Evolutionary conservation across 1,140 invertebrate genomes (phyloP), one percentile per base, ranked within the genome.

Genomic region (Carposina sasakii): DNA sequence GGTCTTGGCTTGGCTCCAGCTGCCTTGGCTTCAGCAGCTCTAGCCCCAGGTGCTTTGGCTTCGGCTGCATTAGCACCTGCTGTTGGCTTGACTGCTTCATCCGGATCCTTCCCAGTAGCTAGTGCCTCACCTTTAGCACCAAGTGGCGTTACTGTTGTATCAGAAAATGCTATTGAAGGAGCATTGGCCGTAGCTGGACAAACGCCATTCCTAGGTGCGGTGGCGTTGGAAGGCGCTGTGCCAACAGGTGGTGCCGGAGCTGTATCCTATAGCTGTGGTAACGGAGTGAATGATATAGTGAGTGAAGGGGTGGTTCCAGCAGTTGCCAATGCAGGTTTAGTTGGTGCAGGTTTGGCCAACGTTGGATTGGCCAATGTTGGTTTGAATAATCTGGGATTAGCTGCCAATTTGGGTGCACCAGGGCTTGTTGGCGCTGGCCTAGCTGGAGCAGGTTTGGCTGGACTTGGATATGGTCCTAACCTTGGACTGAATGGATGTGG

Each of bases 111-210:
- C 19, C 21, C 47, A 1, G 50, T 66, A 4, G 36, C 37, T 30
- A 60, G 56, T 28, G 20, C 39, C 15, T 60, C 54, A 6, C 57
- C 53, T 3, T 53, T 67, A n/a, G 42, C 57, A 10, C 63, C 68
- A 0, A 60, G 46, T 13, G 65, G 65, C 2, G 41, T 73, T 22
- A 44, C 54, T 8, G 47, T 73, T 0, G 39, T 51, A 6, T 70
- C 70, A 6, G 62, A 70, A 21, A 68, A 70, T 5, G 48, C 24
- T 0, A 64, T 67, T 13, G 57, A 63, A 26, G 71, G 70, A 2
- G 48, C 46, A 4, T 12, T 76, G 0, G 28, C 42, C 5, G 63
- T 76, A 0, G 19, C 26, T 12, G 72, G 72, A 4, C 36, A 52
- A 0, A 26, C 70, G 36, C 67, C 68, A 15, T 52, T 52, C 50